Base-by-base conservation (phyloP, 92 coral and sea anemone species). In the Zoanthus solanderi region DNA sequence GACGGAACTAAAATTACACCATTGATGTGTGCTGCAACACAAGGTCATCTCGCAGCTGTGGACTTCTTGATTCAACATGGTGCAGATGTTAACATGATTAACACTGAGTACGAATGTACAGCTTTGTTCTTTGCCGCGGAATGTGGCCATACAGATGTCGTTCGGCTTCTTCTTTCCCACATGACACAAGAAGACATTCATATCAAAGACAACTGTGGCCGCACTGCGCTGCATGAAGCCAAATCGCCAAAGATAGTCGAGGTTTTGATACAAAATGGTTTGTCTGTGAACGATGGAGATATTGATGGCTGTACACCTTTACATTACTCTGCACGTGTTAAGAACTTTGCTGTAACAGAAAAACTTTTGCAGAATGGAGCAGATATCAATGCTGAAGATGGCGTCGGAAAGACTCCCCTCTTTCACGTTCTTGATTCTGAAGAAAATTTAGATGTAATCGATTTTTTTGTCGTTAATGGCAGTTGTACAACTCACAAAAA, bases 1-100 rank as follows among this genome's bases (percentile, higher is more conserved):
- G 85, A 81, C 14, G 75, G 85, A 14, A 63, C 28, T 66, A 73
- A 73, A 18, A 81, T 81, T 11, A 66, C 85, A 10, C 85, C 85
- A 0, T 29, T 81, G 52, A 81, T 81, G 85, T 81, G 85, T 81
- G 85, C 85, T 45, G 85, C 85, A n/a, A 81, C 85, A 44, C 85
- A 63, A 46, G 85, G 85, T 8, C 85, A 81, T 66, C 66, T 81
- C 14, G 60, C 85, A 8, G 85, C 85, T n/a, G 61, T 81, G 29
- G 85, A 81, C 66, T 81, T 81, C 28, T 32, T 81, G 85, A 68
- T 81, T 81, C 85, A 81, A 50, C 85, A 23, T 11, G 85, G 75
- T 31, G 85, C 85, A 11, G 75, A 81, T 46, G 74, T 81, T 9
- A 81, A 67, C 66, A 46, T 18, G 18, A 28, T 81, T n/a, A 81